phyloP scores from a whole-genome alignment of 2,888 invertebrate species.

The Hartigia nigra region DNA sequence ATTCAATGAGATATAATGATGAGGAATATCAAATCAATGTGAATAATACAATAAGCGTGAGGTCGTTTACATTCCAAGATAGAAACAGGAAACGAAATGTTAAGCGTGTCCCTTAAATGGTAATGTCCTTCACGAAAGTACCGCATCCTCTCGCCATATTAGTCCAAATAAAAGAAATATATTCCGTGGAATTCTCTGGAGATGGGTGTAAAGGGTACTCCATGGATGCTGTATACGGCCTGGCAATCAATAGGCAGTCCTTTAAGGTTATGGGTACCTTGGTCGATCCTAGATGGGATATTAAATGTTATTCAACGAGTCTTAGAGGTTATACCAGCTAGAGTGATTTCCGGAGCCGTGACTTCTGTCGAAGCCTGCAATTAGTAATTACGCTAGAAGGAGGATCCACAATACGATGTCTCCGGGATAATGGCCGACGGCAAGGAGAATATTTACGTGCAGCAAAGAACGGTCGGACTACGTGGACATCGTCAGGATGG shows the following conservation, averaged over 20 bases:
- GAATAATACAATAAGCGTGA: neutral
- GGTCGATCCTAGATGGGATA: slow-evolving; percentile 26
- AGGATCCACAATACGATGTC: slow-evolving; percentile 11
- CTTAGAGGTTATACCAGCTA: slow-evolving; percentile 14
- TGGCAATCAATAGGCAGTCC: slow-evolving; percentile 41
- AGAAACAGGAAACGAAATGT: neutral
- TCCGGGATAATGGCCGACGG: neutral
- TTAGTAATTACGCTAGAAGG: slow-evolving; percentile 38
- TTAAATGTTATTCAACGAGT: slow-evolving; percentile 32
- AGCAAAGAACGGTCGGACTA: neutral
- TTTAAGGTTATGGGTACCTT: slow-evolving; percentile 22
- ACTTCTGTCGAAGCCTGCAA: slow-evolving; percentile 47
- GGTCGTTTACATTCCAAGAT: neutral
- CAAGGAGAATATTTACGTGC: neutral
- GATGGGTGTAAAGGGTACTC: neutral
- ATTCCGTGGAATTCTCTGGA: neutral
- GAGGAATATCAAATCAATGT: neutral
- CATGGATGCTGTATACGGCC: slow-evolving; percentile 1
- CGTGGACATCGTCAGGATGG: neutral
- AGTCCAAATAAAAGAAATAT: slow-evolving; percentile 2
- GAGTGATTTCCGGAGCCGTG: slow-evolving; percentile 49
- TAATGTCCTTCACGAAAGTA: slow-evolving; percentile 7
- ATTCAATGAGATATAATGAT: neutral
- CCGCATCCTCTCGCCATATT: slow-evolving; percentile 5
- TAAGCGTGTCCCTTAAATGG: neutral